phyloP scores from a whole-genome alignment of 2,888 invertebrate species.

The Heliconius ethilla region DNA sequence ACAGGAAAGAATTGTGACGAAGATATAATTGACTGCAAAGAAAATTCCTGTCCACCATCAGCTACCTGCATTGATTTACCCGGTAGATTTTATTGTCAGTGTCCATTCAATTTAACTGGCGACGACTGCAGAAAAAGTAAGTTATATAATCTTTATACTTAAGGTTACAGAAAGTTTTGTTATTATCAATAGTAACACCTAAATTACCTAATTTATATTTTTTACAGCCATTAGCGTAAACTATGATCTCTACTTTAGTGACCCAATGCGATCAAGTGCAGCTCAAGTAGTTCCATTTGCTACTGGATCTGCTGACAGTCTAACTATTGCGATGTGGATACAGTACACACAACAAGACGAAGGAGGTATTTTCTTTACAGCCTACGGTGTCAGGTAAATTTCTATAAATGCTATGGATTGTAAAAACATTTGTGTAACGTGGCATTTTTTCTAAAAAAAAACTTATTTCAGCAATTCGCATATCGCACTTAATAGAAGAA shows the following conservation, averaged over 20 bases:
- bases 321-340: conserved; percentile 98
- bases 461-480: conserved; percentile 85
- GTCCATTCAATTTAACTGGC: conserved; percentile 97
- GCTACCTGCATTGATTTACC: conserved; percentile 96
- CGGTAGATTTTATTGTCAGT: conserved; percentile 96
- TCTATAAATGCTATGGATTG: not conserved
- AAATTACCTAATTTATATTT: conserved; percentile 26
- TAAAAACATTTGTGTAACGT: no score
- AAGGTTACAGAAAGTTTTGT: not conserved
- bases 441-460: not conserved
- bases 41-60: conserved; percentile 96
- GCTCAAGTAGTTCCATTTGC: conserved; percentile 96
- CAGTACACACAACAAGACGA: conserved; percentile 96
- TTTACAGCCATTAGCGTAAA: conserved; percentile 97
- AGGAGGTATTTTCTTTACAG: conserved; percentile 95
- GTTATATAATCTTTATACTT: conserved; percentile 47
- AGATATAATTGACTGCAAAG: conserved; percentile 94
- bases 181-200: not conserved
- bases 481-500: conserved; percentile 87
- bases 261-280: conserved; percentile 93
- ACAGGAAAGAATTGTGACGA: conserved; percentile 93
- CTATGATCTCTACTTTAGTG: conserved; percentile 97
- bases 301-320: conserved; percentile 87
- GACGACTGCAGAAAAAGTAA: conserved; percentile 97
- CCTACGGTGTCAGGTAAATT: conserved; percentile 91